Evolutionary conservation across 2,888 invertebrate genomes (phyloP).

Genomic region (Acleris holmiana): DNA sequence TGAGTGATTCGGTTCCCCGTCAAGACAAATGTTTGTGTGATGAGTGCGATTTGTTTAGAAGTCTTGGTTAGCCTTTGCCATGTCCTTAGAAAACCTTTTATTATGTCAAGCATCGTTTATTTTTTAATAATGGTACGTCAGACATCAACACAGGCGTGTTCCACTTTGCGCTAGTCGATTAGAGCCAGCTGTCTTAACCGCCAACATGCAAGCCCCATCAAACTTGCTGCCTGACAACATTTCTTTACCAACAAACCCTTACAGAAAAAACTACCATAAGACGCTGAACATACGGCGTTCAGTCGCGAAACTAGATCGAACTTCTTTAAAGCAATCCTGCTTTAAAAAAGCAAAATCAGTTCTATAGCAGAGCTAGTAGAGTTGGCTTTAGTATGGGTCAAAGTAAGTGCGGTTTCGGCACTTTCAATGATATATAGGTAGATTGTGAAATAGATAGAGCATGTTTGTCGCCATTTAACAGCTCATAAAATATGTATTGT

Average conservation of each 20-base stretch:
- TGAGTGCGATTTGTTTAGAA: too few species aligned
- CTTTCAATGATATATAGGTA: constrained; percentile 22
- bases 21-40: too few species aligned
- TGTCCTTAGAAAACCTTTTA: neutral
- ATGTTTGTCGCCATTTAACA: constrained; percentile 35
- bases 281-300: neutral
- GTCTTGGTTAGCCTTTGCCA: too few species aligned
- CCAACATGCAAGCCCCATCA: constrained; percentile 54
- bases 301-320: neutral
- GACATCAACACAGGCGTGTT: constrained; percentile 4
- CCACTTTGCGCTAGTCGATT: constrained; percentile 41
- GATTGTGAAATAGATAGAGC: constrained; percentile 30
- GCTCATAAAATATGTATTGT: constrained; percentile 34
- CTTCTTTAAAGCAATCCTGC: constrained; percentile 23
- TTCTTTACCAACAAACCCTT: constrained; percentile 39
- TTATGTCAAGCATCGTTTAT: neutral
- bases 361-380: neutral
- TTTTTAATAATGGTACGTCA: neutral
- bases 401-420: constrained; percentile 18
- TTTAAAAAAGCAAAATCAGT: neutral
- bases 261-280: neutral
- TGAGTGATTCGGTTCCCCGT: too few species aligned
- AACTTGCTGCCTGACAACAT: constrained; percentile 49
- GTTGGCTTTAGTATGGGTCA: neutral
- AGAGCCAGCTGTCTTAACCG: constrained; percentile 49